Evolutionary conservation across 2,888 invertebrate species (phyloP).

Genomic region (Meiosimyza platycephala): DNA sequence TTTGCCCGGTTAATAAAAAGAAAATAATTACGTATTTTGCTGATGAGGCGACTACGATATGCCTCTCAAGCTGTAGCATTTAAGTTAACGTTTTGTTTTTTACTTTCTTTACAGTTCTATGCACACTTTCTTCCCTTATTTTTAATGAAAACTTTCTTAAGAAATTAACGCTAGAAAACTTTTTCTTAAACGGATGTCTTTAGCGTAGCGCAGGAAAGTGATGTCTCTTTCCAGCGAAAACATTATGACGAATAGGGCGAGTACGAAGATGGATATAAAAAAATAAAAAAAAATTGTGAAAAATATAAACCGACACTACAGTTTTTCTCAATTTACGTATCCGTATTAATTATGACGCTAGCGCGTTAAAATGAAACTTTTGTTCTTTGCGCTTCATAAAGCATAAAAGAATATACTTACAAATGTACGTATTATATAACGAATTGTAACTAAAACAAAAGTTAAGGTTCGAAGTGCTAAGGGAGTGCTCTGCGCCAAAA

Average conservation of each 20-base stretch:
- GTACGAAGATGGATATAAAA: neutral
- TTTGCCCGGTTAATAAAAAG: neutral
- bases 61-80: neutral
- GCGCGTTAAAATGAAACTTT: slow-evolving; percentile 43
- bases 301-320: neutral
- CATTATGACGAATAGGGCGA: neutral
- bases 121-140: slow-evolving; percentile 8
- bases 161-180: slow-evolving; percentile 29
- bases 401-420: slow-evolving; percentile 41
- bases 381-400: slow-evolving; percentile 48
- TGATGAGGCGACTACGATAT: slow-evolving; percentile 10
- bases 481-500: too few species aligned
- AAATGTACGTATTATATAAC: neutral
- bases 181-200: slow-evolving; percentile 21
- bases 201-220: slow-evolving; percentile 6
- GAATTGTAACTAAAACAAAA: too few species aligned
- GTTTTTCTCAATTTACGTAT: slow-evolving; percentile 26
- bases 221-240: neutral
- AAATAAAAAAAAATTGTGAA: neutral
- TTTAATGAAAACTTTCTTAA: slow-evolving; percentile 23
- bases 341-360: slow-evolving; percentile 46
- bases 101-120: neutral
- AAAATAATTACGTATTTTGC: slow-evolving; percentile 19
- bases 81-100: neutral
- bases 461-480: too few species aligned